Evolutionary conservation across 1,140 invertebrate genomes (phyloP).

Genomic region (Anastatus disparis): DNA sequence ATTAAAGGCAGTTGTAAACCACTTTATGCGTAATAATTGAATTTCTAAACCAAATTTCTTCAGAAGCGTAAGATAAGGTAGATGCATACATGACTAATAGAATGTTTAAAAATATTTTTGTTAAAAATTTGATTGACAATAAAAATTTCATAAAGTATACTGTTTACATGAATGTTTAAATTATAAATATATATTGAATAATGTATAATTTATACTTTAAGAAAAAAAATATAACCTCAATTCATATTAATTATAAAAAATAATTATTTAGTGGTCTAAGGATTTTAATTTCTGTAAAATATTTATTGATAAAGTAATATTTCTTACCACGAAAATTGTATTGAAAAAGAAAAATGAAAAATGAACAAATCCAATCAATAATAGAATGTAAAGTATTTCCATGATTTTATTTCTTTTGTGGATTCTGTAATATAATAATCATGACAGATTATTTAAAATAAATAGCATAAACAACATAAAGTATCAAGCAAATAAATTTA

Average conservation of each 20-base stretch:
- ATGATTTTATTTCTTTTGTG: too few species aligned
- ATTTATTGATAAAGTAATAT: too few species aligned
- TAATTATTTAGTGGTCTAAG: too few species aligned
- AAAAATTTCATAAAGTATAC: too few species aligned
- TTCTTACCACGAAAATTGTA: constrained; percentile 75
- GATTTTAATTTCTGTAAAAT: too few species aligned
- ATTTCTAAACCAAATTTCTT: constrained; percentile 80
- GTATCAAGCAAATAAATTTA: too few species aligned
- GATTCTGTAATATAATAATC: too few species aligned
- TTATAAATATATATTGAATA: not conserved
- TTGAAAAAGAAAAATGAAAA: constrained; percentile 76
- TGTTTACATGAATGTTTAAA: not conserved
- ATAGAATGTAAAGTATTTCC: constrained; percentile 59
- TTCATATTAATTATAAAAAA: not conserved
- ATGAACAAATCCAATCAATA: constrained; percentile 69
- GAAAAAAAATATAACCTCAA: constrained; percentile 32
- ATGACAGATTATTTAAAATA: too few species aligned
- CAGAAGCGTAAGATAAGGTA: constrained; percentile 80
- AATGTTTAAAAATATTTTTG: constrained; percentile 13
- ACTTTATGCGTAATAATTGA: constrained; percentile 76
- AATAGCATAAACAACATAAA: too few species aligned
- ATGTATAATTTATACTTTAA: not conserved
- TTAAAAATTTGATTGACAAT: too few species aligned
- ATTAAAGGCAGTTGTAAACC: constrained; percentile 82
- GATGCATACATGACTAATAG: constrained; percentile 82